A percentile compares a stretch with the other conserved stretches of the same genome.
Conservation (phyloP, 2,888 invertebrate species). For the Girardia tigrina region DNA sequence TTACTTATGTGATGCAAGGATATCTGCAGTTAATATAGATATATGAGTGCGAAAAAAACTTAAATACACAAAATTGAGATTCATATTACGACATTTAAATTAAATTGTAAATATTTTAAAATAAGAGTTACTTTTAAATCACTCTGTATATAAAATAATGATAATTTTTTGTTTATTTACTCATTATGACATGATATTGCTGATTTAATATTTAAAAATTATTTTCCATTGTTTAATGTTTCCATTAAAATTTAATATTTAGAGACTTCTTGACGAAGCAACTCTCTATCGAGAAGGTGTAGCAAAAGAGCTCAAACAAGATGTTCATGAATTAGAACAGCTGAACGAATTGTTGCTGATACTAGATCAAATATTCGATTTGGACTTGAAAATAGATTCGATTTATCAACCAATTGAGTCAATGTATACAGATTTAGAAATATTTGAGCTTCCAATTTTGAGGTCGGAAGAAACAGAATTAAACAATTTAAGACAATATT, state of each 20-base stretch:
- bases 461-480: constrained; percentile 47
- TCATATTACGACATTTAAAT: too few relatives aligned
- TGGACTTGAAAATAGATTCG: constrained; percentile 50
- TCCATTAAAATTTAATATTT: constrained; percentile 24
- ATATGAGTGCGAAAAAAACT: too few relatives aligned
- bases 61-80: too few relatives aligned
- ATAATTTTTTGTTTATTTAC: too few relatives aligned
- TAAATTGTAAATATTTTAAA: too few relatives aligned
- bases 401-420: constrained; percentile 50
- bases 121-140: too few relatives aligned
- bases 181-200: too few relatives aligned
- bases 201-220: too few relatives aligned
- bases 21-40: too few relatives aligned
- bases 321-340: constrained; percentile 48
- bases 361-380: constrained; percentile 49
- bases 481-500: constrained; percentile 44
- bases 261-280: constrained; percentile 47
- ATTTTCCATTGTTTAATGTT: too few relatives aligned
- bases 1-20: too few relatives aligned
- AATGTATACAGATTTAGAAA: constrained; percentile 14
- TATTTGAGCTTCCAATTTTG: constrained; percentile 46
- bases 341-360: constrained; percentile 48
- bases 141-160: too few relatives aligned
- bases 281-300: constrained; percentile 45
- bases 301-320: constrained; percentile 43